These are phyloP conservation scores for Aselliscus stoliczkanus DNA, from an alignment of 2,797 vertebrate species.

Conservation along the genomic window DNA sequence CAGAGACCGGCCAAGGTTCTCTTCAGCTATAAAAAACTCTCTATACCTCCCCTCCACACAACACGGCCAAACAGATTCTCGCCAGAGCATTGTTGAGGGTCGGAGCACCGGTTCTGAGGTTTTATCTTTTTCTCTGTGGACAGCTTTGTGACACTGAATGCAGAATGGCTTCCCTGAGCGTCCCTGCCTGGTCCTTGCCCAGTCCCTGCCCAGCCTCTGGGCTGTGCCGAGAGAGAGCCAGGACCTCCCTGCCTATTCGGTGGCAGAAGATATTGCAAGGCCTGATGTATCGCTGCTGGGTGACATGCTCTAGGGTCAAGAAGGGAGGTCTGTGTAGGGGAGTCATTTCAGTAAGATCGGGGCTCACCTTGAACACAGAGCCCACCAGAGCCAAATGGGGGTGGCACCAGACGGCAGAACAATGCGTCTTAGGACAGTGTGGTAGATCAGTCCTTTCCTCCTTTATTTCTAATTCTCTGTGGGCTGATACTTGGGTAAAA, in stretches of 20 bases:
- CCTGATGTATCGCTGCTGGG: neutral
- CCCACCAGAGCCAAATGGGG: neutral
- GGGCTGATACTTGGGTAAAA: neutral
- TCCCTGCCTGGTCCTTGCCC: neutral
- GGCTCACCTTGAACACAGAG: neutral
- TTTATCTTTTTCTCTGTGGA: neutral
- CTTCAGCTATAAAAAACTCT: neutral
- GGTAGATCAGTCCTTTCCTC: no score
- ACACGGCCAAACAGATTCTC: neutral
- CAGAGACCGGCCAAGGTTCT: neutral
- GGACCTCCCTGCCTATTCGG: neutral
- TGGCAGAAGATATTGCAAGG: neutral
- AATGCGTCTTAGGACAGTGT: neutral
- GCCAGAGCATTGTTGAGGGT: neutral
- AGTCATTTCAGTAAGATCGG: neutral
- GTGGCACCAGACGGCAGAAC: neutral
- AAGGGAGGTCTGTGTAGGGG: neutral
- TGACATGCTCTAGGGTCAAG: neutral
- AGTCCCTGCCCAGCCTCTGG: neutral
- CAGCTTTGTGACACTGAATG: neutral
- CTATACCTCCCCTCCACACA: neutral
- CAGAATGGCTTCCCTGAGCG: neutral
- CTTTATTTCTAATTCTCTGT: neutral
- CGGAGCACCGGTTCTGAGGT: neutral
- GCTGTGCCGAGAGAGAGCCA: neutral